Percentiles rank a stretch among this genome's conserved stretches.
Evolutionary conservation across 2,888 invertebrate species (phyloP).

Genomic region (Acleris laterana): DNA sequence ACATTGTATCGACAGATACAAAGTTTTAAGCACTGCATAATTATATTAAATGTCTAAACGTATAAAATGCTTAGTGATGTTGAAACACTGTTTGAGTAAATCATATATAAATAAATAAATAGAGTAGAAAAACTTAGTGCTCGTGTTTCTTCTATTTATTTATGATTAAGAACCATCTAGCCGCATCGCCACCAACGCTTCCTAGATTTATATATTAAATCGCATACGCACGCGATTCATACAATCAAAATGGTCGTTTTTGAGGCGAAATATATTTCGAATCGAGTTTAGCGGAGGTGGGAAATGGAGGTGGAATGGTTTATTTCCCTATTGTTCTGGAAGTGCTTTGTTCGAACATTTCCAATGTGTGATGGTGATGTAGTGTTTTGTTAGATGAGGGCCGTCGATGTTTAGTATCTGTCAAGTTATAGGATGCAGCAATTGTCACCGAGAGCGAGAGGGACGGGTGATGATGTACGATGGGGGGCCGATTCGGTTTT

Average conservation of each 20-base stretch:
- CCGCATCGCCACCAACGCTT: constrained; percentile 22
- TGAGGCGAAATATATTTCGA: constrained; percentile 53
- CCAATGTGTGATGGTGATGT: constrained; percentile 43
- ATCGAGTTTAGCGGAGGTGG: constrained; percentile 60
- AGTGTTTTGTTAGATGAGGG: constrained; percentile 50
- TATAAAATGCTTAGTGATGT: not conserved
- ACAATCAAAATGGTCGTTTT: constrained; percentile 50
- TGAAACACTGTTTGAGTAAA: no score
- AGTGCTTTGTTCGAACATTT: constrained; percentile 59
- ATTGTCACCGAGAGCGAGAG: constrained; percentile 42
- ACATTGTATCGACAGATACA: no score
- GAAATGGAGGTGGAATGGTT: constrained; percentile 63
- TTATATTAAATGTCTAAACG: not conserved
- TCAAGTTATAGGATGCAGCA: constrained; percentile 63
- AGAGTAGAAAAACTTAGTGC: no score
- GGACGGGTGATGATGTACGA: constrained; percentile 60
- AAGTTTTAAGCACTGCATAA: no score
- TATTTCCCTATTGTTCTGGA: constrained; percentile 75
- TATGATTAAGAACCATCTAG: constrained; percentile 6
- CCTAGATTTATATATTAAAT: constrained; percentile 45
- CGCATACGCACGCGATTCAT: constrained; percentile 48
- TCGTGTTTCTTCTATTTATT: not conserved
- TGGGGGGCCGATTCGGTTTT: constrained; percentile 52
- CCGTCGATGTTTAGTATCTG: constrained; percentile 44
- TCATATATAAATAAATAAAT: no score